Evolutionary conservation across 1,140 invertebrate genomes (phyloP).

Genomic region (Drosophila ohnishii): DNA sequence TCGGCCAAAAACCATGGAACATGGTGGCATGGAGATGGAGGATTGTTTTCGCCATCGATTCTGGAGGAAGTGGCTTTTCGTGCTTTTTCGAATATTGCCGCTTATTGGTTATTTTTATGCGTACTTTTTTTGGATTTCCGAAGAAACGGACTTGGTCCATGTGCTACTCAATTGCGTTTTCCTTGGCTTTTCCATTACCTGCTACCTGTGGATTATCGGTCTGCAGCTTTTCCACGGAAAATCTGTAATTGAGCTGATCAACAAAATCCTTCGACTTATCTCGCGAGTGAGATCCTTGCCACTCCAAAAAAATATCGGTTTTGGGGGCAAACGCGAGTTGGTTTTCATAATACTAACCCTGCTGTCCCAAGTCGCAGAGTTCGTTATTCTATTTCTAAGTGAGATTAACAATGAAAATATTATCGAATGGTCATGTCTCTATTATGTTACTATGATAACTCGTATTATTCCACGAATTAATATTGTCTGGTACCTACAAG

Average conservation of each 20-base stretch:
- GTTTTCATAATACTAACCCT: background rate
- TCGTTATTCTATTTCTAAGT: fast-evolving
- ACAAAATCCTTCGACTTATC: background rate
- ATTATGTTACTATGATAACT: background rate
- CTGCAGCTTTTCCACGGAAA: background rate
- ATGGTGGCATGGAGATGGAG: background rate
- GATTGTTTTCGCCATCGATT: background rate
- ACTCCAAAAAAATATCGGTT: background rate
- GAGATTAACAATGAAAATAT: fast-evolving
- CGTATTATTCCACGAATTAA: background rate
- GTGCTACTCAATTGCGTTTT: background rate
- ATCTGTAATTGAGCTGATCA: background rate
- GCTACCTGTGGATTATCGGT: background rate
- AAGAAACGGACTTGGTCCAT: background rate
- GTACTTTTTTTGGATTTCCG: background rate
- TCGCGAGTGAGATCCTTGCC: background rate
- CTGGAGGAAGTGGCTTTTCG: background rate
- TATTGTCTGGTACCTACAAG: slow-evolving; percentile 9
- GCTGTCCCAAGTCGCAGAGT: background rate
- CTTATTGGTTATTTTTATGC: background rate
- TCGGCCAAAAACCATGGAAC: background rate
- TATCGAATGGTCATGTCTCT: background rate
- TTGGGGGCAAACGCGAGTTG: background rate
- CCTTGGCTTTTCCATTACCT: background rate
- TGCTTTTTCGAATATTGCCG: background rate